Conservation (phyloP, 2,797 vertebrate genomes). For the Spatula versicolor region DNA sequence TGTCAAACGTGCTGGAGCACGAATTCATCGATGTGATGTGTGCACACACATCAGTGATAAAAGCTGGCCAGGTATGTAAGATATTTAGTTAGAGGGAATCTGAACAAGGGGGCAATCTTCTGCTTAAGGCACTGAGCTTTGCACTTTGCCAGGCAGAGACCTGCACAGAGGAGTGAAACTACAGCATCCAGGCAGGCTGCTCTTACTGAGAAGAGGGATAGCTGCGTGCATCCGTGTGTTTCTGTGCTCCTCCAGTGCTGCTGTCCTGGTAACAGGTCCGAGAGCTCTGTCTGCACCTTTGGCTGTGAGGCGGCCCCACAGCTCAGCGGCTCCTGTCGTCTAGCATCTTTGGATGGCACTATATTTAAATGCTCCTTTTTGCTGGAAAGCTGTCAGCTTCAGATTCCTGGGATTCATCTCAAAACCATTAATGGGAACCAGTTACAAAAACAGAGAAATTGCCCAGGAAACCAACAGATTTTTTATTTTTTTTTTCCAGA, state of each 20-base stretch:
- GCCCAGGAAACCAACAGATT: slow-evolving; percentile 51
- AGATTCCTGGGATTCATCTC: slow-evolving; percentile 66
- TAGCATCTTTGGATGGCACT: not conserved
- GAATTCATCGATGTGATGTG: not conserved
- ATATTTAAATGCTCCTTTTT: not conserved
- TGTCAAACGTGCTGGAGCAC: not conserved
- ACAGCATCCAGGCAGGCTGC: not conserved
- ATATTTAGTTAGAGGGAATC: not conserved
- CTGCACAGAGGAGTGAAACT: not conserved
- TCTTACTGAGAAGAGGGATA: rapidly evolving
- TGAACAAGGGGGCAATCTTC: not conserved
- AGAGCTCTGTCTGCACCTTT: not conserved
- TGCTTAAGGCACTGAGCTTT: not conserved
- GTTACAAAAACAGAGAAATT: slow-evolving; percentile 63
- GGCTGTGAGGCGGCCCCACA: not conserved
- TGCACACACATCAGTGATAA: not conserved
- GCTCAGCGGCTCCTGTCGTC: not conserved
- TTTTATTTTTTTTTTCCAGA: not conserved
- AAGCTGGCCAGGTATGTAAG: not conserved
- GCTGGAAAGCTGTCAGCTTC: slow-evolving; percentile 16
- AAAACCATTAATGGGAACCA: slow-evolving; percentile 65
- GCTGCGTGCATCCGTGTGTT: not conserved
- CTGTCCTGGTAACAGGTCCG: not conserved
- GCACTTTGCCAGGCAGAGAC: not conserved
- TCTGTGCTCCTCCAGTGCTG: not conserved